Conservation (phyloP, 2,113 vertebrate species). For the Natator depressus region DNA sequence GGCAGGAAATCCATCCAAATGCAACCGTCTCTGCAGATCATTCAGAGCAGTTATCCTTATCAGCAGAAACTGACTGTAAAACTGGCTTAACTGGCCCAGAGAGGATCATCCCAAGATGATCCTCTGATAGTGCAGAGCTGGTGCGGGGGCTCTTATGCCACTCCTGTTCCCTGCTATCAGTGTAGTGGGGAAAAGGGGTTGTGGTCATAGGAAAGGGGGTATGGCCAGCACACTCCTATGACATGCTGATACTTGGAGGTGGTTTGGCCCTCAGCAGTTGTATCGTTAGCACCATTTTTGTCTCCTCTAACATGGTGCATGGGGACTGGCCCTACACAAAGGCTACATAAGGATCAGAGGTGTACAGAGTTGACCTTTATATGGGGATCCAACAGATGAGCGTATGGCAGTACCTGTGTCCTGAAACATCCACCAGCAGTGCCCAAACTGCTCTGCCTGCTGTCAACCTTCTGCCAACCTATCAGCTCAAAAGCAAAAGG, state of each 20-base stretch:
- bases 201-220: not conserved
- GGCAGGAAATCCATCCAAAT: not conserved
- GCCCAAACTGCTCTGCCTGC: no score
- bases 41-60: conserved; percentile 6
- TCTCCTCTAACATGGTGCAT: not conserved
- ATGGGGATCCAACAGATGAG: not conserved
- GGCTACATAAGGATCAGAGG: not conserved
- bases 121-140: not conserved
- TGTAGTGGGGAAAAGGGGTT: not conserved
- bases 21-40: not conserved
- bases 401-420: not conserved
- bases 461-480: not conserved
- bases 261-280: not conserved
- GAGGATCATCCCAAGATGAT: not conserved
- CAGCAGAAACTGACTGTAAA: not conserved
- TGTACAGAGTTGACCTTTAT: not conserved
- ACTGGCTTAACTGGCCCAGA: not conserved
- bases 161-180: not conserved
- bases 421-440: not conserved
- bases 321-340: not conserved
- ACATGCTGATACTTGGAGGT: not conserved
- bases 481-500: not conserved
- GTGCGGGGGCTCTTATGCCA: not conserved
- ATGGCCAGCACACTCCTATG: not conserved
- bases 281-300: not conserved